A percentile compares a stretch with the other conserved stretches of the same genome.
Evolutionary conservation across 2,113 vertebrate genomes (phyloP).

Genomic region (Centrocercus urophasianus): DNA sequence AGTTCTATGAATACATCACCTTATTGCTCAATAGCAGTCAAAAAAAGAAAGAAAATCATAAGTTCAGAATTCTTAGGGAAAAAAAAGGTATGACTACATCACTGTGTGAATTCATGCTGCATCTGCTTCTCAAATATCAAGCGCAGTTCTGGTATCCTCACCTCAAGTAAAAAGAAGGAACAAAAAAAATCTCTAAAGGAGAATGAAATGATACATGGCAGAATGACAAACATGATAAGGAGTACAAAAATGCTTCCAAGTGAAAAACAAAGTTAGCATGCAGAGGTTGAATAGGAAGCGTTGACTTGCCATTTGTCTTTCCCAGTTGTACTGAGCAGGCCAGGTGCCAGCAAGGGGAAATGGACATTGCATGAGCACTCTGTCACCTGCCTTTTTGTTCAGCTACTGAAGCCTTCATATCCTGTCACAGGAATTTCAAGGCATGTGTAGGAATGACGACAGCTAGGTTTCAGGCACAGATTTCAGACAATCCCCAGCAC

Average conservation of each 20-base stretch:
- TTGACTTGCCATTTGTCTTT: not conserved
- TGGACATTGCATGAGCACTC: not conserved
- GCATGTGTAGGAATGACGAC: not conserved
- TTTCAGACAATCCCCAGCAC: not conserved
- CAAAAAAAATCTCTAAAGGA: not conserved
- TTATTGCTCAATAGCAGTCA: not conserved
- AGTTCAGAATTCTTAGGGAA: not conserved
- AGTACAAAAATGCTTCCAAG: not conserved
- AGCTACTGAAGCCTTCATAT: slow-evolving; percentile 18
- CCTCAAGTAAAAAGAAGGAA: not conserved
- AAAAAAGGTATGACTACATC: not conserved
- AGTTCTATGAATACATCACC: slow-evolving; percentile 30
- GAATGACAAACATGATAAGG: not conserved
- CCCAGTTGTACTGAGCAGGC: not conserved
- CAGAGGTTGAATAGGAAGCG: not conserved
- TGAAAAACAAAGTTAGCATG: not conserved
- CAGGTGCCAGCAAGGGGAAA: not conserved
- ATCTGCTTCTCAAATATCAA: not conserved
- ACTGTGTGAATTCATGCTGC: not conserved
- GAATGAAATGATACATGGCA: not conserved
- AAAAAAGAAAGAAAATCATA: not conserved
- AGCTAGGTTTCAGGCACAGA: not conserved
- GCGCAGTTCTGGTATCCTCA: not conserved
- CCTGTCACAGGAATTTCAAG: not conserved
- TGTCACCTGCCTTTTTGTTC: not conserved